A percentile compares a stretch with the other conserved stretches of the same genome.
phyloP scores from a whole-genome alignment of 2,797 vertebrate genomes.

The Heteromormyrus szaboi region DNA sequence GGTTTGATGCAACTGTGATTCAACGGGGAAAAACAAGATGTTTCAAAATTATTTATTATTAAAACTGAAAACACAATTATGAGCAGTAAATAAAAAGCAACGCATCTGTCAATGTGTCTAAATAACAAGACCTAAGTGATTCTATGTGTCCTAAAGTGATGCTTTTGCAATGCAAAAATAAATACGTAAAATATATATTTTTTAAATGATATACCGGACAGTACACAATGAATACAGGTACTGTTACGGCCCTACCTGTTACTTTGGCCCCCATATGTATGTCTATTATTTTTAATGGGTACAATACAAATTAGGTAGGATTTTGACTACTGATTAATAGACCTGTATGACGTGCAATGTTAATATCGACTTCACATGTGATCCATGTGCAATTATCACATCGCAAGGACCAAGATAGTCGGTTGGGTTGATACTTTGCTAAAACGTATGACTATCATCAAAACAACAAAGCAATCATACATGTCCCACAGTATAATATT shows the following conservation, averaged over 20 bases:
- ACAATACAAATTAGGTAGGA: background rate
- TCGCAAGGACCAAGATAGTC: background rate
- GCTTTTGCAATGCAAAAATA: background rate
- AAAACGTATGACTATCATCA: background rate
- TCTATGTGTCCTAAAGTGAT: background rate
- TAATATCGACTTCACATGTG: background rate
- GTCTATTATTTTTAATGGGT: too few species aligned
- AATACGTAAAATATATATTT: background rate
- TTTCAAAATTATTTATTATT: background rate
- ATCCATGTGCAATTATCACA: background rate
- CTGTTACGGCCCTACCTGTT: too few species aligned
- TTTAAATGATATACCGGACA: too few species aligned
- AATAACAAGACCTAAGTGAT: background rate
- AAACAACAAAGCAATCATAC: background rate
- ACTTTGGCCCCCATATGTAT: too few species aligned
- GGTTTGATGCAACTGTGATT: background rate
- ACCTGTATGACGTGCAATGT: background rate
- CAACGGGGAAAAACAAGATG: background rate
- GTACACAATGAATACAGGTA: too few species aligned
- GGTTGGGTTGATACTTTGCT: background rate
- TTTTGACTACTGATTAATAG: background rate
- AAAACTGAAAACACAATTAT: background rate
- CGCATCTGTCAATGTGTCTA: background rate
- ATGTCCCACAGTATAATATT: background rate
- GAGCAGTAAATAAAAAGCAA: background rate